These are phyloP conservation scores for Drosophila chauvacae DNA, from an alignment of 1,140 invertebrate genomes.

Conservation along the genomic window DNA sequence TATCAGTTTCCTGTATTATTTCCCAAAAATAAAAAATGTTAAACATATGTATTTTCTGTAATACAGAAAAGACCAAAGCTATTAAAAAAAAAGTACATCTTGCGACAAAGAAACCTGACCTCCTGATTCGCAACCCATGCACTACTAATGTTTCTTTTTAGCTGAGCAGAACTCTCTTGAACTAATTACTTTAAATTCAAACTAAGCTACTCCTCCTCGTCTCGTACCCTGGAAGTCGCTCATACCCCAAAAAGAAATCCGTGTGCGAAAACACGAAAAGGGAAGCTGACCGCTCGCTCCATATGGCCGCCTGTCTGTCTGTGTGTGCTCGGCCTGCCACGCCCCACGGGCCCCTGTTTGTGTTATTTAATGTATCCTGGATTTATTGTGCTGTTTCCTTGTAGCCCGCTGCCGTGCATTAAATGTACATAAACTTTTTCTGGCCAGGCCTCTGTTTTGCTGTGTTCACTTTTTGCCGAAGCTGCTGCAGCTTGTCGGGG, in stretches of 20 bases:
- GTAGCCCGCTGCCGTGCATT: conserved; percentile 72
- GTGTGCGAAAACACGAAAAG: conserved; percentile 70
- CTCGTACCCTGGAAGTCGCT: conserved; percentile 15
- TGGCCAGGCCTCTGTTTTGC: conserved; percentile 51
- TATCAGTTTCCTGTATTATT: no score
- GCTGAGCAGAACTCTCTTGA: neutral
- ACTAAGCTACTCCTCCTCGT: neutral
- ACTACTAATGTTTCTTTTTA: no score
- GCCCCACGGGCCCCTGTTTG: conserved; percentile 33
- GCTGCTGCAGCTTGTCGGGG: conserved; percentile 53
- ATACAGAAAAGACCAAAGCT: no score
- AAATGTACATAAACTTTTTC: conserved; percentile 76
- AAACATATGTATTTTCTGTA: no score
- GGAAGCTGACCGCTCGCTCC: conserved; percentile 71
- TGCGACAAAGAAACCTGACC: no score
- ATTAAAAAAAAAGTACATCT: no score
- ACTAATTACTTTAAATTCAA: neutral
- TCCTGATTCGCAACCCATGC: no score
- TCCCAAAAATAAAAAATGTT: no score
- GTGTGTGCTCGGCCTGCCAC: conserved; percentile 24
- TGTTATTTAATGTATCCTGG: conserved; percentile 82
- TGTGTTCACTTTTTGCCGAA: conserved; percentile 22
- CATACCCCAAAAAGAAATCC: conserved; percentile 43
- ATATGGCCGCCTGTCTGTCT: conserved; percentile 55
- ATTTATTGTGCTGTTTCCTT: conserved; percentile 81